These are phyloP conservation scores for Agriopis marginaria DNA, from an alignment of 2,888 invertebrate species.

Conservation along the genomic window DNA sequence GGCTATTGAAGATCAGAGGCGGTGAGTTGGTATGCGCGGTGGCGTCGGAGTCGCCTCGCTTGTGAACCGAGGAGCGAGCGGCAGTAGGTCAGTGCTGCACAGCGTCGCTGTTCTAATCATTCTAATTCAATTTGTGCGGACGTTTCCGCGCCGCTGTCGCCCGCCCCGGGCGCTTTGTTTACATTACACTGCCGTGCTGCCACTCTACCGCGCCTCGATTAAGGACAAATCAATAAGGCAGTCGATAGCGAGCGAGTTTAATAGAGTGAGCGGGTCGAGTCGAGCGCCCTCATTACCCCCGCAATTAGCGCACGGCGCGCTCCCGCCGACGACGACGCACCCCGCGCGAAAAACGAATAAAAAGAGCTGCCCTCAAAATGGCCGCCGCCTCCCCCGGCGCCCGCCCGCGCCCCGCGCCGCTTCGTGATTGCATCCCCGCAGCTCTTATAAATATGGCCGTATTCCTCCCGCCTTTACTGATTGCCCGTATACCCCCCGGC, in stretches of 20 bases:
- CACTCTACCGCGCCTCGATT: slow-evolving; percentile 76
- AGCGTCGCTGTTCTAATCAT: slow-evolving; percentile 64
- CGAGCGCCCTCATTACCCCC: slow-evolving; percentile 86
- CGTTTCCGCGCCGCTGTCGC: slow-evolving; percentile 58
- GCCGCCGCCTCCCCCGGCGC: slow-evolving; percentile 87
- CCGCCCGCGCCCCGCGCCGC: slow-evolving; percentile 83
- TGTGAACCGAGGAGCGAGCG: slow-evolving; percentile 33
- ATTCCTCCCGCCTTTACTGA: slow-evolving; percentile 87
- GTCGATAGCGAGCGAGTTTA: slow-evolving; percentile 84
- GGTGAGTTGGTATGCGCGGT: slow-evolving; percentile 41
- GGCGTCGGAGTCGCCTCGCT: slow-evolving; percentile 22
- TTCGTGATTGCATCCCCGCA: slow-evolving; percentile 87
- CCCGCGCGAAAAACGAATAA: slow-evolving; percentile 87
- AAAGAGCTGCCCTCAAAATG: slow-evolving; percentile 91
- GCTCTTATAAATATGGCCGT: slow-evolving; percentile 87
- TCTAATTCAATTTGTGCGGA: slow-evolving; percentile 78
- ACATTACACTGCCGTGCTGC: slow-evolving; percentile 64
- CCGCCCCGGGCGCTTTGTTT: slow-evolving; percentile 69
- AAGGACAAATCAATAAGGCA: slow-evolving; percentile 86
- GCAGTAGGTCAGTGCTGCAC: slow-evolving; percentile 38
- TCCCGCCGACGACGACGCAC: slow-evolving; percentile 83
- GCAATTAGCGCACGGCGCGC: slow-evolving; percentile 86
- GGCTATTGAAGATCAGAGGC: slow-evolving; percentile 48
- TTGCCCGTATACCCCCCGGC: slow-evolving; percentile 87
- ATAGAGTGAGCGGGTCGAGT: slow-evolving; percentile 84